Evolutionary conservation across 2,888 invertebrate genomes (phyloP).

Genomic region (Sarcophaga variegata): DNA sequence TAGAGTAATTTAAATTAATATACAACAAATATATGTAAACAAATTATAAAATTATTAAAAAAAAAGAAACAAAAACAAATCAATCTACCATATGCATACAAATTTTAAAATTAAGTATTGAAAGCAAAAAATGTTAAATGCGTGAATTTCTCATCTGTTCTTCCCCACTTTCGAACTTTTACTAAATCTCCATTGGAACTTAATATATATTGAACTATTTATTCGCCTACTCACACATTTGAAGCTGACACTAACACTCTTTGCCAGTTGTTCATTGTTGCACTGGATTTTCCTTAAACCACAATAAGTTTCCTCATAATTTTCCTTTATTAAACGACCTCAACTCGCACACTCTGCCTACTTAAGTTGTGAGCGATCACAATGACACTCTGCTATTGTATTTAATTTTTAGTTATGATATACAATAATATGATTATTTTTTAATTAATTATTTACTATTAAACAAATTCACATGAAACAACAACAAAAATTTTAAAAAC

Average conservation of each 20-base stretch:
- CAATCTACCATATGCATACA: slow-evolving; percentile 10
- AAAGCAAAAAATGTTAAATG: slow-evolving; percentile 48
- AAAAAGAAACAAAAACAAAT: slow-evolving; percentile 35
- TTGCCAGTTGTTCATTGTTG: slow-evolving; percentile 62
- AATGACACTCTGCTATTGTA: too few relatives aligned
- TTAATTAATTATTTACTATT: too few relatives aligned
- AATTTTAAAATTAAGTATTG: slow-evolving; percentile 47
- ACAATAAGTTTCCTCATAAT: background rate
- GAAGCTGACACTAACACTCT: slow-evolving; percentile 37
- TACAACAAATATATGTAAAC: slow-evolving; percentile 46
- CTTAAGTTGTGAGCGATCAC: too few relatives aligned
- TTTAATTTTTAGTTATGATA: too few relatives aligned
- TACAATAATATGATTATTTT: too few relatives aligned
- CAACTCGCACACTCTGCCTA: too few relatives aligned
- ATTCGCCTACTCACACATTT: too few relatives aligned
- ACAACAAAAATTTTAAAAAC: too few relatives aligned
- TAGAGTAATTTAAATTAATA: slow-evolving; percentile 78
- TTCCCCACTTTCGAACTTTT: too few relatives aligned
- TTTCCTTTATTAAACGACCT: background rate
- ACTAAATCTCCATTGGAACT: too few relatives aligned
- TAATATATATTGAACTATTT: too few relatives aligned
- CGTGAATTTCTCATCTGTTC: slow-evolving; percentile 26
- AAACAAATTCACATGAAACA: too few relatives aligned
- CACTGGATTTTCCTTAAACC: slow-evolving; percentile 33
- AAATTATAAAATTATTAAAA: slow-evolving; percentile 38